Evolutionary conservation across 2,888 invertebrate species (phyloP).

Genomic region (Sericinus montela): DNA sequence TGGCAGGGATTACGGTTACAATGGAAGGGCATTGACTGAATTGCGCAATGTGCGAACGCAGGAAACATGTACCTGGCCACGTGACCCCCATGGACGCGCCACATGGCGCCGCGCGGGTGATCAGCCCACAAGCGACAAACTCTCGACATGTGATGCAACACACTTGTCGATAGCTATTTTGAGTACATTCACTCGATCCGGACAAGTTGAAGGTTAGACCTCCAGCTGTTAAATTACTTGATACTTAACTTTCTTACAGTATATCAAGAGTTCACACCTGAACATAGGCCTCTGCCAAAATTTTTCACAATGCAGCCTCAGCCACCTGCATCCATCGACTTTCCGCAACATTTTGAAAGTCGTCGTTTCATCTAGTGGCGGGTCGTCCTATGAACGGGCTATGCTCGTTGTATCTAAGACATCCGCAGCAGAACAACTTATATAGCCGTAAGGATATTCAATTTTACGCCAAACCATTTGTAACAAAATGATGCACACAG

Average conservation of each 20-base stretch:
- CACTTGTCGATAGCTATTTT: slow-evolving; percentile 27
- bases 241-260: no score
- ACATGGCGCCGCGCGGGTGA: slow-evolving; percentile 54
- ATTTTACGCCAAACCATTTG: slow-evolving; percentile 20
- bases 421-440: no score
- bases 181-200: slow-evolving; percentile 32
- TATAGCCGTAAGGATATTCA: no score
- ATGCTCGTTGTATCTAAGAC: no score
- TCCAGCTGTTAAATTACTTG: slow-evolving; percentile 37
- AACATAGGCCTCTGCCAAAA: no score
- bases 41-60: slow-evolving; percentile 37
- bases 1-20: slow-evolving; percentile 4
- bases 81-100: slow-evolving; percentile 46
- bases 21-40: slow-evolving; percentile 35
- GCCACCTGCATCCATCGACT: no score
- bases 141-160: slow-evolving; percentile 49
- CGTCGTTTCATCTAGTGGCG: no score
- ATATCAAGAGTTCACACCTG: no score
- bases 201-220: slow-evolving; percentile 43
- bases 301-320: no score
- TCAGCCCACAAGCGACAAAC: slow-evolving; percentile 46
- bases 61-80: slow-evolving; percentile 51
- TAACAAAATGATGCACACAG: no score
- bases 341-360: no score
- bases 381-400: no score